Evolutionary conservation across 2,888 invertebrate species (phyloP), one percentile per base, ranked within the genome.

Genomic region (Mesoligia furuncula): DNA sequence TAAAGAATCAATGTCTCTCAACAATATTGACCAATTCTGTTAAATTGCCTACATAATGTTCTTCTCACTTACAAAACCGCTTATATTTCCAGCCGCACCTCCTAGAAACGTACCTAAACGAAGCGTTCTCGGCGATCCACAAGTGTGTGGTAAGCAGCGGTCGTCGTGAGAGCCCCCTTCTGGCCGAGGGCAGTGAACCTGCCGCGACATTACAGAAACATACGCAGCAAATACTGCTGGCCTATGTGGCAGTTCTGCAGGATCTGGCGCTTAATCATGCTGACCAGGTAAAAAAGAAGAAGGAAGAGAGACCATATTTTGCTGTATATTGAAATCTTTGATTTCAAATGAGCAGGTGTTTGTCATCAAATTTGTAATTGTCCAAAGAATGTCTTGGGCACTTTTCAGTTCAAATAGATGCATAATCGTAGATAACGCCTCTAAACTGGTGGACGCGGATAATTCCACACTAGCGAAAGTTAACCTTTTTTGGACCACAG

Each of bases 191-290:
- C 65, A 81, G 91, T 42, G 95, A 93, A n/a, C 93, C 96, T 0
- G 87, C 92, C 8, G 86, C 86, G 8, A 77, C 88, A 88, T 82
- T 97, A 90, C 89, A 96, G 91, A 88, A 93, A 82, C 91, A 93
- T 93, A 92, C 97, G 71, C 98, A 98, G 88, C 97, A 97, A 81
- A 97, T 98, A 76, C 94, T 98, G 62, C 94, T 97, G 6, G 97
- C 97, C 0, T 98, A 97, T 88, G 97, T 97, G 74, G 96, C 97
- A 77, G 98, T 98, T 78, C 95, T 99, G 84, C 98, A 98, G 84
- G 85, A 85, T 11, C 81, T 89, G 13, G 89, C 86, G 2, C 71
- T 89, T 9, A 75, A 84, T 7, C 97, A 98, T 57, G 97, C 98
- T 82, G 98, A 98, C 80, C 97, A 97, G 94, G 98, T 95, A 85